Conservation (phyloP, 1,140 invertebrate genomes). For the Teleogryllus occipitalis region DNA sequence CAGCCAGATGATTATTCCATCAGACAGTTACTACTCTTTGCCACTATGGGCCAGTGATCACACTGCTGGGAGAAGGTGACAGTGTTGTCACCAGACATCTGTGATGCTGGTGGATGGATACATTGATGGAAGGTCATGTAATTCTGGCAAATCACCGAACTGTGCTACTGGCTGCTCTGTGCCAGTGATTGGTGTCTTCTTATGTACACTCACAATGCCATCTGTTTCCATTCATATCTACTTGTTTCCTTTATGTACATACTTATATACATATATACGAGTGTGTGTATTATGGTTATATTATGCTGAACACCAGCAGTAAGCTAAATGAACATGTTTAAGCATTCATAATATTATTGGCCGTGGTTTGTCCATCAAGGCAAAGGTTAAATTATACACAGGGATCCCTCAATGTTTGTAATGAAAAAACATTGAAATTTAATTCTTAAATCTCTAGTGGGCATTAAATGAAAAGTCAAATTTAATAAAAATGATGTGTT, state of each 20-base stretch:
- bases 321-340: background rate
- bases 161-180: background rate
- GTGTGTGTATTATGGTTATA: background rate
- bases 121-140: background rate
- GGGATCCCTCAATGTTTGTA: too few relatives aligned
- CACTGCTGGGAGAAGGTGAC: background rate
- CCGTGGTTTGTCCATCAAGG: too few relatives aligned
- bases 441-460: too few relatives aligned
- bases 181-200: background rate
- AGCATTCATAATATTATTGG: too few relatives aligned
- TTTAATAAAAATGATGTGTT: too few relatives aligned
- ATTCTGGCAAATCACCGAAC: too few relatives aligned
- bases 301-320: background rate
- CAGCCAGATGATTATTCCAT: background rate
- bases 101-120: slow-evolving; percentile 3
- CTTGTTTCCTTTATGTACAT: background rate
- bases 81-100: background rate
- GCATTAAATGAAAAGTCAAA: too few relatives aligned
- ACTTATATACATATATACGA: background rate
- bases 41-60: background rate
- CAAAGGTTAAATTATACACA: too few relatives aligned
- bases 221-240: slow-evolving; percentile 1
- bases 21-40: background rate
- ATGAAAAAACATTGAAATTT: too few relatives aligned
- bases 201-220: background rate